Evolutionary conservation across 2,888 invertebrate genomes (phyloP).

Genomic region (Polydrusus cervinus): DNA sequence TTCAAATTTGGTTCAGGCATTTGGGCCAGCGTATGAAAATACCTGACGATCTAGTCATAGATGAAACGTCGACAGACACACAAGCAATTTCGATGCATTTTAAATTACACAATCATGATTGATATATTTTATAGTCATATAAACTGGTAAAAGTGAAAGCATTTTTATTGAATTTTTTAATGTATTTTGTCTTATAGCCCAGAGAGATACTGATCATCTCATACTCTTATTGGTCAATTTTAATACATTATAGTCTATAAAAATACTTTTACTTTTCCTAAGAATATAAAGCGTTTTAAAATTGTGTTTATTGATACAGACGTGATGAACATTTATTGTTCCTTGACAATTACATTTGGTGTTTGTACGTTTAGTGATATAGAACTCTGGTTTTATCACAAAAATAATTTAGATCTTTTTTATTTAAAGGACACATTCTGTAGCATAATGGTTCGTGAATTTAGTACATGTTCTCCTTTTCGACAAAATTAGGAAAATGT

Average conservation of each 20-base stretch:
- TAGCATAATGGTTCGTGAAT: too few species aligned
- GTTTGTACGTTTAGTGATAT: too few species aligned
- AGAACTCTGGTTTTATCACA: too few species aligned
- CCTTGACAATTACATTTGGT: too few species aligned
- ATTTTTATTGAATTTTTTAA: background rate
- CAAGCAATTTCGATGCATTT: background rate
- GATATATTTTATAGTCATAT: background rate
- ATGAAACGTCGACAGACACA: background rate
- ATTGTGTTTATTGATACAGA: too few species aligned
- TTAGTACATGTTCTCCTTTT: too few species aligned
- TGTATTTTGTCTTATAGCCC: background rate
- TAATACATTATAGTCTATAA: background rate
- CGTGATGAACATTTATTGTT: too few species aligned
- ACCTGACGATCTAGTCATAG: background rate
- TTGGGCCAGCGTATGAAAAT: background rate
- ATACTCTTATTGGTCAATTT: background rate
- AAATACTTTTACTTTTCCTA: slow-evolving; percentile 6
- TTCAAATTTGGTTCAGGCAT: too few species aligned
- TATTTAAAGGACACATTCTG: too few species aligned
- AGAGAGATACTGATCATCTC: background rate
- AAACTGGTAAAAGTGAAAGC: slow-evolving; percentile 8
- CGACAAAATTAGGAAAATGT: too few species aligned
- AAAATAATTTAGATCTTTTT: too few species aligned
- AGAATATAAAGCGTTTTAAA: background rate
- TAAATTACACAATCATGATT: background rate